These are phyloP conservation scores for Natrix natrix DNA, from an alignment of 2,797 vertebrate species.

Conservation along the genomic window DNA sequence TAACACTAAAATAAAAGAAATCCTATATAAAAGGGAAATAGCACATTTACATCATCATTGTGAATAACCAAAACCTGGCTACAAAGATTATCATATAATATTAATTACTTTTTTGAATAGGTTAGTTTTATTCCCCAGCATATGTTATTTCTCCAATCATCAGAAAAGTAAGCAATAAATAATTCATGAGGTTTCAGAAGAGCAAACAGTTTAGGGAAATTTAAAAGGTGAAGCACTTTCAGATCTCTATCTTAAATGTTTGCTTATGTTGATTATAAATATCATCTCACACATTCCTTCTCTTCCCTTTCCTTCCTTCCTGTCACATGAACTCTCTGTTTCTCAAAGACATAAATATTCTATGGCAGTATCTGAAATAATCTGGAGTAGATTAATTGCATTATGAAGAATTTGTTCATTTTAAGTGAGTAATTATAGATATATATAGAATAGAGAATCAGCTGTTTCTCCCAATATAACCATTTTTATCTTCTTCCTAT, in stretches of 20 bases:
- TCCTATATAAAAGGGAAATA: too few species aligned
- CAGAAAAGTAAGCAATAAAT: slow-evolving; percentile 44
- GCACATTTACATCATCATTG: neutral
- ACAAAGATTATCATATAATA: slow-evolving; percentile 26
- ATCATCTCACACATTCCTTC: neutral
- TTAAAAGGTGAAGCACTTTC: slow-evolving; percentile 36
- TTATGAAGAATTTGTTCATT: neutral
- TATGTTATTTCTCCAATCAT: slow-evolving; percentile 26
- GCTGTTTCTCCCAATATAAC: slow-evolving; percentile 3
- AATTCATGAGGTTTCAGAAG: slow-evolving; percentile 16
- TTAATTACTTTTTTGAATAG: slow-evolving; percentile 12
- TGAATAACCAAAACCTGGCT: neutral
- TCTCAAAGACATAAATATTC: slow-evolving; percentile 5
- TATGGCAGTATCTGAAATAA: neutral
- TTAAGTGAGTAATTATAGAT: neutral
- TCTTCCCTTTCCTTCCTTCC: neutral
- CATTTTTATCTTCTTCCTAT: neutral
- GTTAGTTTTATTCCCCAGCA: neutral
- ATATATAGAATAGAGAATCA: neutral
- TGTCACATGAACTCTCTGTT: neutral
- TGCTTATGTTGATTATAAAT: neutral
- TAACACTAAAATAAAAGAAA: neutral
- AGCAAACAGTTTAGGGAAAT: slow-evolving; percentile 29
- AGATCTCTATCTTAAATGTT: slow-evolving; percentile 8
- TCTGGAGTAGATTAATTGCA: neutral